A percentile compares a stretch with the other conserved stretches of the same genome.
Evolutionary conservation across 2,888 invertebrate species (phyloP).

Genomic region (Panorpa germanica): DNA sequence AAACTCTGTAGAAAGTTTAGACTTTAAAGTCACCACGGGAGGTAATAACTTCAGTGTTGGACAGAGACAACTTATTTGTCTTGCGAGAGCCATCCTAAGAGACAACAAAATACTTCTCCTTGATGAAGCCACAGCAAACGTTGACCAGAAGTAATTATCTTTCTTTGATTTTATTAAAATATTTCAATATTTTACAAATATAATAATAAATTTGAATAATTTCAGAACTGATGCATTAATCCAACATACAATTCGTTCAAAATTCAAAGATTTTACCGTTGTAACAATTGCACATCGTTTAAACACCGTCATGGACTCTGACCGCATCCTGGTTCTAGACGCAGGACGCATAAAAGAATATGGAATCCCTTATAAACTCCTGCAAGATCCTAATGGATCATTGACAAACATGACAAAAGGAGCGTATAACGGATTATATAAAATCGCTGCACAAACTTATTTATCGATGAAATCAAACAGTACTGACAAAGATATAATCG

Average conservation of each 20-base stretch:
- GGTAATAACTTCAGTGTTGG: slow-evolving; percentile 76
- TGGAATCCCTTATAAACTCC: slow-evolving; percentile 44
- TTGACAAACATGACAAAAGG: no score
- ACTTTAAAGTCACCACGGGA: slow-evolving; percentile 48
- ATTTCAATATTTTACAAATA: slow-evolving; percentile 17
- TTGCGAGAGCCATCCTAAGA: slow-evolving; percentile 64
- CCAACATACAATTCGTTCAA: slow-evolving; percentile 61
- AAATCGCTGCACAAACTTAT: no score
- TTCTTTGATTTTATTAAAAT: slow-evolving; percentile 3
- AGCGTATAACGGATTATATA: no score
- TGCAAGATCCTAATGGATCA: slow-evolving; percentile 36
- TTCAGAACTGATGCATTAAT: slow-evolving; percentile 65
- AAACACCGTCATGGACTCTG: slow-evolving; percentile 82
- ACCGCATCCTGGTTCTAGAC: slow-evolving; percentile 71
- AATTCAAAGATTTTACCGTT: slow-evolving; percentile 68
- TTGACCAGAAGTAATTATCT: slow-evolving; percentile 35
- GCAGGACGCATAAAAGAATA: slow-evolving; percentile 48
- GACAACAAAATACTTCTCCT: no score
- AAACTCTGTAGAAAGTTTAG: slow-evolving; percentile 39
- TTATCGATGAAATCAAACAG: no score
- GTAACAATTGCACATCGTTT: slow-evolving; percentile 81
- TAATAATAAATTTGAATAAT: slow-evolving; percentile 14
- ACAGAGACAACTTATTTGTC: slow-evolving; percentile 71
- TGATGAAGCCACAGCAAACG: no score
- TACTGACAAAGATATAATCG: no score